phyloP scores from a whole-genome alignment of 2,888 invertebrate genomes.

The Ophion slaviceki region DNA sequence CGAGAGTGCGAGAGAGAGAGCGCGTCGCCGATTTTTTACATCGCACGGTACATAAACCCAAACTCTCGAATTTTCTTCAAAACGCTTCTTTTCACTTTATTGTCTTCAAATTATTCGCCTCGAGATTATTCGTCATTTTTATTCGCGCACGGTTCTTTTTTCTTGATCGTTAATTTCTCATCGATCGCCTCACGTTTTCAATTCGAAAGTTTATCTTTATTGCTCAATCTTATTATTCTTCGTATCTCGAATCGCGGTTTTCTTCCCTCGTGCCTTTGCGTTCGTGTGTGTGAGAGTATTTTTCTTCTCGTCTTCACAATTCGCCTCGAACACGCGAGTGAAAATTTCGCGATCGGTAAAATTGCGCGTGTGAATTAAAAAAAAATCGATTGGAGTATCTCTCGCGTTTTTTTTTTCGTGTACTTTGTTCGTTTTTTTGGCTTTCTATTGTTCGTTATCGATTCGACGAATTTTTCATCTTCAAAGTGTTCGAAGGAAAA shows the following conservation, averaged over 20 bases:
- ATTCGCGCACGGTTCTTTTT: constrained; percentile 23
- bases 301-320: neutral
- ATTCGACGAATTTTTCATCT: neutral
- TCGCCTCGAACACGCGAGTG: neutral
- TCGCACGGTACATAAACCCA: constrained; percentile 69
- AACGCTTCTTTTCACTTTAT: neutral
- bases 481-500: neutral
- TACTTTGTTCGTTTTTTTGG: neutral
- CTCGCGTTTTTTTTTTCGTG: neutral
- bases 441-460: neutral
- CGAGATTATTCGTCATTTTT: neutral
- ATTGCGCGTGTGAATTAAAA: neutral
- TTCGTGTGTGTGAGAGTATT: neutral
- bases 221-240: neutral
- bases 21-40: constrained; percentile 72
- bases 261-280: neutral
- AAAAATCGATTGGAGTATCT: neutral
- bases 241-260: neutral
- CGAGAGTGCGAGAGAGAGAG: constrained; percentile 43
- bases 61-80: no score
- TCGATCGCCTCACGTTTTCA: neutral
- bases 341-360: neutral
- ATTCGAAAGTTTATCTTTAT: neutral
- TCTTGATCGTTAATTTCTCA: constrained; percentile 37
- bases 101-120: neutral